Evolutionary conservation across 64 coral and sea anemone genomes (phyloP), one percentile per base, ranked within the genome.

Genomic region (Cladopsammia gracilis): DNA sequence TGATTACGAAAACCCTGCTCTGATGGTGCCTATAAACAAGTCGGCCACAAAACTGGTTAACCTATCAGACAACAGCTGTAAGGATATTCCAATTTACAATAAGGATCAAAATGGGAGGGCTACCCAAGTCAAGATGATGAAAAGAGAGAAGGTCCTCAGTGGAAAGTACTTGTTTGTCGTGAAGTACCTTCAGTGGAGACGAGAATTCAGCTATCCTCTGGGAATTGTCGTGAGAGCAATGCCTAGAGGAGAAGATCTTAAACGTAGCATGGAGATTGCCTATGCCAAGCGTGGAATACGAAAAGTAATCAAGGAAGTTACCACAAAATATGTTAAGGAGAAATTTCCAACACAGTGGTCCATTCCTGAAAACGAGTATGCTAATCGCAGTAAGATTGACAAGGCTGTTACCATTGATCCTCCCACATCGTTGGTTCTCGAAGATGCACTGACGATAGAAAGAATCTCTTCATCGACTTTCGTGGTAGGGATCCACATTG

Each of bases 361-460:
- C 34, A 86, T 93, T 64, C 86, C 95, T 50, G 77, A 86, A 0
- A 53, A 54, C 20, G 95, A 96, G 76, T 69, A 76, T 5, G 20
- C 20, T 11, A 49, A 6, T 51, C 73, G 95, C 10, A 53, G 34
- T 10, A 87, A 47, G 48, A 51, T 96, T 2, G 25, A 43, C 10
- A 43, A 73, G 2, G 87, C 88, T 13, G 80, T 96, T 51, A 96
- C 95, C 18, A 86, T 96, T 62, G 95, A 96, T 87, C 92, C 91
- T 60, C 54, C 62, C 34, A 75, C 60, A 19, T 93, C 95, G 1
- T 70, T 86, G 89, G 95, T 93, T 59, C 67, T 96, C 15, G 95
- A 96, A 81, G 95, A 96, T 90, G 95, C 95, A 10, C 74, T 96
- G 22, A 92, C 91, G 62, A 51, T 96, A 12, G 87, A 96, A 64